Evolutionary conservation across 2,113 vertebrate species (phyloP).

Genomic region (Ailuropoda melanoleuca): DNA sequence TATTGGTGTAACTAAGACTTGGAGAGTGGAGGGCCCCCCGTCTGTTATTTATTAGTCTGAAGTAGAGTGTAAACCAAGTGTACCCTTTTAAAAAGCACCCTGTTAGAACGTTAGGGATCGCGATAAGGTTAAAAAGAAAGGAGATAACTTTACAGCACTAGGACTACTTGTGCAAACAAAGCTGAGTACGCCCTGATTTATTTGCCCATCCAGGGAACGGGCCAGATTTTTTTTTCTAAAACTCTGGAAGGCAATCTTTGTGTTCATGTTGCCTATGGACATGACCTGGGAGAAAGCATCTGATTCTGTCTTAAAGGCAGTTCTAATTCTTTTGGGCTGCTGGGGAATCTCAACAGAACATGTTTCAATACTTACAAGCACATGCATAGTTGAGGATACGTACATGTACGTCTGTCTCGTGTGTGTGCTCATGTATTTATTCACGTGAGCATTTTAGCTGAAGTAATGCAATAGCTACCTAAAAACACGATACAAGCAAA

Average conservation of each 20-base stretch:
- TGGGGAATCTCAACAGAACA: slow-evolving; percentile 14
- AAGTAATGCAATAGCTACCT: background rate
- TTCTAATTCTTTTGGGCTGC: background rate
- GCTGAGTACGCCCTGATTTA: slow-evolving; percentile 56
- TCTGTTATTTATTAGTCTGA: slow-evolving; percentile 30
- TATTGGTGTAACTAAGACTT: background rate
- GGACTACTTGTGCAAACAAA: slow-evolving; percentile 37
- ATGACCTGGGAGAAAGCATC: slow-evolving; percentile 52
- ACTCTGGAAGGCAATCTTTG: slow-evolving; percentile 58
- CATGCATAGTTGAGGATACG: background rate
- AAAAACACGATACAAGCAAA: background rate
- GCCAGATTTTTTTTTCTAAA: slow-evolving; percentile 52
- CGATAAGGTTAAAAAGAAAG: slow-evolving; percentile 47
- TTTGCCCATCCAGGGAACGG: background rate
- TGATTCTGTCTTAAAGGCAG: background rate
- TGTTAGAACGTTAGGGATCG: background rate
- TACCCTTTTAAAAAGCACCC: background rate
- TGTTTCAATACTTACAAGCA: background rate
- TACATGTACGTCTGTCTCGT: background rate
- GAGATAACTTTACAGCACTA: slow-evolving; percentile 28
- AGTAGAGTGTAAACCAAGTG: slow-evolving; percentile 42
- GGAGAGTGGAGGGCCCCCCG: background rate
- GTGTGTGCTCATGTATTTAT: background rate
- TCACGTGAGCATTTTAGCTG: background rate
- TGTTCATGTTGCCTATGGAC: slow-evolving; percentile 50